phyloP scores from a whole-genome alignment of 2,113 vertebrate species.

The Platichthys stellatus region DNA sequence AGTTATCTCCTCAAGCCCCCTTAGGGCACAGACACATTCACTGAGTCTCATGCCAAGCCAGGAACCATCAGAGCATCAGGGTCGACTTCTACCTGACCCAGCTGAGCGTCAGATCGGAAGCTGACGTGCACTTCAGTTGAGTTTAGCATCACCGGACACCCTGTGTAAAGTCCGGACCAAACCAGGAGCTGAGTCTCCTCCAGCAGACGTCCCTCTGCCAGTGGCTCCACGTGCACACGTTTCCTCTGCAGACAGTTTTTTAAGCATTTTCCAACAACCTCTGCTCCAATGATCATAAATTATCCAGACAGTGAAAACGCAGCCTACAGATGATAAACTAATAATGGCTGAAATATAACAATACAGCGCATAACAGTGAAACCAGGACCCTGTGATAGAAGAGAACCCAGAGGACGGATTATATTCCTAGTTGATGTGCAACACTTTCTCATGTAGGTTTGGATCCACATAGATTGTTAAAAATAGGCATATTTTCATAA shows the following conservation, averaged over 20 bases:
- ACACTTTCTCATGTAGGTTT: no score
- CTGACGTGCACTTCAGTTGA: no score
- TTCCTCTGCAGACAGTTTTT: not conserved
- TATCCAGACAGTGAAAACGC: constrained; percentile 2
- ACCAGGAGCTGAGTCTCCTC: no score
- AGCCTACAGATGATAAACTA: not conserved
- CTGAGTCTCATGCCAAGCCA: no score
- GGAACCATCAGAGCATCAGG: no score
- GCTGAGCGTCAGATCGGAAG: not conserved
- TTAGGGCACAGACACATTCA: not conserved
- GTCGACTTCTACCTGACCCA: not conserved
- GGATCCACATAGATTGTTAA: not conserved
- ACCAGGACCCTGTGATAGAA: not conserved
- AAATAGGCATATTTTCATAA: not conserved
- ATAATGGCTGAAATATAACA: not conserved
- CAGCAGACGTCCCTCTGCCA: no score
- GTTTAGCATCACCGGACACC: no score
- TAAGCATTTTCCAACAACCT: not conserved
- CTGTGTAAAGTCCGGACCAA: no score
- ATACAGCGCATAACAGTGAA: not conserved
- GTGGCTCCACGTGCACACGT: not conserved
- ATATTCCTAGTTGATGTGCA: no score
- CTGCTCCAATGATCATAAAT: not conserved
- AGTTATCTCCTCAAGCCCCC: constrained; percentile 1
- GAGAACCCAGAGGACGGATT: not conserved